Percentiles rank a stretch among this genome's conserved stretches.
phyloP scores from a whole-genome alignment of 1,140 invertebrate species.

The Leptestheria dahalacensis region DNA sequence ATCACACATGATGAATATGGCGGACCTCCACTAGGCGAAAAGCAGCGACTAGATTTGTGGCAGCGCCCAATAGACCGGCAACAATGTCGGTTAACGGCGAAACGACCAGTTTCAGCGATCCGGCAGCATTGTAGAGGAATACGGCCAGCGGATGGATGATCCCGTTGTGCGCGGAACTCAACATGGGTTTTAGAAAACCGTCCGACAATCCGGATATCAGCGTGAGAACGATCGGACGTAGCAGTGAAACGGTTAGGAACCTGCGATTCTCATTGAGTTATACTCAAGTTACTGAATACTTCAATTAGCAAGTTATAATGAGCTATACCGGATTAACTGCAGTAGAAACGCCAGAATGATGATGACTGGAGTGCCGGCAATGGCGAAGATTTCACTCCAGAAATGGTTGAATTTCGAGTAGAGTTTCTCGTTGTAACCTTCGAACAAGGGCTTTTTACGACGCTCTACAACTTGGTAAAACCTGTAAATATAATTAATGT shows the following conservation, averaged over 20 bases:
- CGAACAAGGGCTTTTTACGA: neutral
- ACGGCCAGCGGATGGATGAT: neutral
- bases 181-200: slow-evolving; percentile 1
- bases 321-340: slow-evolving; percentile 1
- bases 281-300: neutral
- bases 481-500: neutral
- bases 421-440: neutral
- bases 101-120: neutral
- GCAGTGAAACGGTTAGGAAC: neutral
- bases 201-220: slow-evolving; percentile 3
- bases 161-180: neutral
- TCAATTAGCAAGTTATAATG: no score
- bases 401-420: neutral
- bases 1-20: neutral
- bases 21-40: slow-evolving; percentile 6
- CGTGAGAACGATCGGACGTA: neutral
- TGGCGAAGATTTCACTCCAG: neutral
- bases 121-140: neutral
- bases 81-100: neutral
- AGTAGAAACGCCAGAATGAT: neutral
- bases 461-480: slow-evolving; percentile 3
- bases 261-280: neutral
- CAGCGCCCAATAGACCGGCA: neutral
- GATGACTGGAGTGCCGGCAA: neutral
- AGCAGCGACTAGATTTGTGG: neutral